Evolutionary conservation across 2,888 invertebrate species (phyloP), one percentile per base, ranked within the genome.

Genomic region (Polymixis lichenea): DNA sequence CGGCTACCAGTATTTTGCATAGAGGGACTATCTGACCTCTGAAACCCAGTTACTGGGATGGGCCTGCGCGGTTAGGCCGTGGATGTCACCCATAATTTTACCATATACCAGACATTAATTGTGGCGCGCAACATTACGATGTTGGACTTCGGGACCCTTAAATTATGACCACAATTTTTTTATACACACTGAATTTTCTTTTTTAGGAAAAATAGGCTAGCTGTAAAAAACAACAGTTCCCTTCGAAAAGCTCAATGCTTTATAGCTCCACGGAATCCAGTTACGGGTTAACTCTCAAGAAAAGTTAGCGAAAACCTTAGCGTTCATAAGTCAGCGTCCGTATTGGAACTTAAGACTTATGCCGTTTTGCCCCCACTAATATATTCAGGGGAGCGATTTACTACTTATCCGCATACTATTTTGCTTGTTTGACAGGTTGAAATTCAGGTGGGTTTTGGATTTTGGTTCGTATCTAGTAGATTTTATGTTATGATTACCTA

Each of bases 231-330:
- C 51, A 51, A 53, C 3, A 43, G 0, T 19, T 32, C 9, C 7
- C 43, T 56, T 28, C 46, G 51, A 56, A 22, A 5, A 56, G 5
- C 19, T 43, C 2, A 15, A 38, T 22, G 8, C 8, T 66, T 87
- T 43, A 32, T 71, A 80, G 38, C 79, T 87, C 76, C 56, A 65
- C 1, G 84, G 46, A 17, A 49, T 49, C 60, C 85, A 88, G 90
- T 88, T 89, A 88, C 87, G 87, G 85, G 87, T 88, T 89, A 90
- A 90, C 87, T 89, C 87, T 86, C 75, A 87, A 87, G 88, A 91
- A 91, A 91, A 92, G 86, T 92, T 92, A 90, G 89, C 88, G 89
- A 89, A 90, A 89, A 88, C 89, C 86, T 87, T 88, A 83, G 53
- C 82, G 88, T 88, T 89, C 90, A 90, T 91, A 90, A 89, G 88